Conservation (phyloP, 1,140 invertebrate genomes). For the Euura saliciscinereae region DNA sequence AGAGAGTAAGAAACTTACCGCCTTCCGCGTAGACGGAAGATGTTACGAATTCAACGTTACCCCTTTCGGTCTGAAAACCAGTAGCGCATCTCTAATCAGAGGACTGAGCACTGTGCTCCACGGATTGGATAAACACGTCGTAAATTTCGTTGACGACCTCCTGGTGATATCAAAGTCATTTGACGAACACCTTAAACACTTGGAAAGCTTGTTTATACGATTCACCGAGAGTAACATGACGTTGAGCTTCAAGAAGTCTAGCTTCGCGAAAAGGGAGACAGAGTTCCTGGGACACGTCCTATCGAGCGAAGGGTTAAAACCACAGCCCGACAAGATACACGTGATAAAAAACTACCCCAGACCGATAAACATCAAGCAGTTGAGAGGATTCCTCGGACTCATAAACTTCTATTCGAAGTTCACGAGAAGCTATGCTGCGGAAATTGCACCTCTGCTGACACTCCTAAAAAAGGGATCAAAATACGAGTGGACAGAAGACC, state of each 20-base stretch:
- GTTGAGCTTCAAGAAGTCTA: constrained; percentile 53
- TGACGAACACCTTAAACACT: constrained; percentile 50
- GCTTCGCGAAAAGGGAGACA: constrained; percentile 46
- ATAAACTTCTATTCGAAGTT: constrained; percentile 36
- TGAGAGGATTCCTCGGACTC: constrained; percentile 39
- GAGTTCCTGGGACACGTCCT: constrained; percentile 52
- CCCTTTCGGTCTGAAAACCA: no score
- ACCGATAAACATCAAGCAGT: constrained; percentile 35
- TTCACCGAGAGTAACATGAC: constrained; percentile 50
- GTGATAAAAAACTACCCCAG: constrained; percentile 40
- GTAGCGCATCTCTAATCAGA: not conserved
- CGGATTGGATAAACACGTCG: not conserved
- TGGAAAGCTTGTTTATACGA: constrained; percentile 44
- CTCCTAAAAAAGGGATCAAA: constrained; percentile 37
- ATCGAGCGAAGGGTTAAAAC: constrained; percentile 37
- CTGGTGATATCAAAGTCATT: constrained; percentile 27
- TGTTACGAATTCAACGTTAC: constrained; percentile 9
- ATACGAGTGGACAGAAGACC: constrained; percentile 8
- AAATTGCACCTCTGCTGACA: constrained; percentile 38
- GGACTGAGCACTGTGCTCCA: constrained; percentile 8
- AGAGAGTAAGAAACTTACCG: constrained; percentile 21
- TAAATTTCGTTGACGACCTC: constrained; percentile 20
- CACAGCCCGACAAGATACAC: constrained; percentile 44
- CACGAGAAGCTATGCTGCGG: constrained; percentile 34
- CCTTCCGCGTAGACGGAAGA: constrained; percentile 16